phyloP scores from a whole-genome alignment of 2,113 vertebrate genomes.

The Pedetes capensis region DNA sequence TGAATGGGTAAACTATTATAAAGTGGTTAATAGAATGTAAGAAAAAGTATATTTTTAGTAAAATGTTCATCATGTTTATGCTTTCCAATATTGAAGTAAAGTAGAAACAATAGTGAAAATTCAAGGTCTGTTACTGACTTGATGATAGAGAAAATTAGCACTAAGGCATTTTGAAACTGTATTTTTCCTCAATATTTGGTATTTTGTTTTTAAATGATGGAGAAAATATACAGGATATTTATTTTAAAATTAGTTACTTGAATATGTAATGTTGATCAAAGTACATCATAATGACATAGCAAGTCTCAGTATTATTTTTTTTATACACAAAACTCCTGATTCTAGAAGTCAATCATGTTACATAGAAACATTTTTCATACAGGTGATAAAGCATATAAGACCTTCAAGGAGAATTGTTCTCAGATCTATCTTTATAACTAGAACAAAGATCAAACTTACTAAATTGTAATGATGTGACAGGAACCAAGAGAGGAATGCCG shows the following conservation, averaged over 20 bases:
- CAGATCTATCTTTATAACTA: neutral
- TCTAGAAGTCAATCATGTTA: neutral
- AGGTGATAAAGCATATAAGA: neutral
- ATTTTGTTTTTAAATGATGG: neutral
- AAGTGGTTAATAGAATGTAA: neutral
- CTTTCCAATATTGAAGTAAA: neutral
- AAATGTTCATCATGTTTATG: neutral
- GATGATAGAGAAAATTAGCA: neutral
- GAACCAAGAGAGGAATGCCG: neutral
- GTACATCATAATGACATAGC: neutral
- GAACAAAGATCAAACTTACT: conserved; percentile 16
- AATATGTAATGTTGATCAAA: neutral
- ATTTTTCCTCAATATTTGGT: neutral
- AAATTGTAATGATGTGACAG: neutral
- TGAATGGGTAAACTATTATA: neutral
- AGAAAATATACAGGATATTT: neutral
- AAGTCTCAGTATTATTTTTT: neutral
- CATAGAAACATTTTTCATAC: neutral
- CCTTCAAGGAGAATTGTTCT: neutral
- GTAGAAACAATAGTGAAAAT: neutral
- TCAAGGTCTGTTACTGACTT: neutral
- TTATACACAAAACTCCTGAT: neutral
- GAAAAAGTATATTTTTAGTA: neutral
- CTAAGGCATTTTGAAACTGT: neutral
- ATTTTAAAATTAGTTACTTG: neutral